These are phyloP conservation scores for Gorsachius goisagi DNA, from an alignment of 2,113 vertebrate species.

Conservation along the genomic window DNA sequence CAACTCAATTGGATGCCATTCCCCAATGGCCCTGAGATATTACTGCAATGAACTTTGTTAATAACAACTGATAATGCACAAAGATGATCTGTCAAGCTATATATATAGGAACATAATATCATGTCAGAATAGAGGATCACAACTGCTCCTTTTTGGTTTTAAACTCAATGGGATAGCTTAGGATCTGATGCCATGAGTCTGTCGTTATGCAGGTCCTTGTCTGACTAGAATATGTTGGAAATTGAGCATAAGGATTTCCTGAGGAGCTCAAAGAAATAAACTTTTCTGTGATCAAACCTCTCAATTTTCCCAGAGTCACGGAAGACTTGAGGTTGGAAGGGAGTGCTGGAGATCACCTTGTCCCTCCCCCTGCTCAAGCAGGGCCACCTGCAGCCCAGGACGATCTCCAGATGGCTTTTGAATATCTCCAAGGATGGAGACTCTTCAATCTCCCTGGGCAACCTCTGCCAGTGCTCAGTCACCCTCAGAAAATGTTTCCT, in stretches of 20 bases:
- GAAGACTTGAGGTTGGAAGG: not conserved
- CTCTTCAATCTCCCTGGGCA: not conserved
- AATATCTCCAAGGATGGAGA: not conserved
- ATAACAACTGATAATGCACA: not conserved
- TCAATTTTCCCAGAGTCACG: not conserved
- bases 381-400: not conserved
- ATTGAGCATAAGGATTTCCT: not conserved
- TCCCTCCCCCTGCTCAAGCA: not conserved
- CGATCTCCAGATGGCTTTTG: not conserved
- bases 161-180: not conserved
- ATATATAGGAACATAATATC: not conserved
- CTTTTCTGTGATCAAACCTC: not conserved
- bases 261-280: not conserved
- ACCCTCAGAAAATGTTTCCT: not conserved
- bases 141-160: not conserved
- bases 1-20: rapidly evolving
- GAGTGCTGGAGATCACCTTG: not conserved
- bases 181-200: not conserved
- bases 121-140: not conserved
- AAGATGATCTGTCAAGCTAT: not conserved
- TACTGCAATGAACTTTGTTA: not conserved
- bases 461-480: not conserved
- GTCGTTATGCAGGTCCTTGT: not conserved
- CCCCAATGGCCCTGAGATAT: not conserved
- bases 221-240: not conserved